phyloP scores from a whole-genome alignment of 2,888 invertebrate species.

The Stenoptilia bipunctidactyla region DNA sequence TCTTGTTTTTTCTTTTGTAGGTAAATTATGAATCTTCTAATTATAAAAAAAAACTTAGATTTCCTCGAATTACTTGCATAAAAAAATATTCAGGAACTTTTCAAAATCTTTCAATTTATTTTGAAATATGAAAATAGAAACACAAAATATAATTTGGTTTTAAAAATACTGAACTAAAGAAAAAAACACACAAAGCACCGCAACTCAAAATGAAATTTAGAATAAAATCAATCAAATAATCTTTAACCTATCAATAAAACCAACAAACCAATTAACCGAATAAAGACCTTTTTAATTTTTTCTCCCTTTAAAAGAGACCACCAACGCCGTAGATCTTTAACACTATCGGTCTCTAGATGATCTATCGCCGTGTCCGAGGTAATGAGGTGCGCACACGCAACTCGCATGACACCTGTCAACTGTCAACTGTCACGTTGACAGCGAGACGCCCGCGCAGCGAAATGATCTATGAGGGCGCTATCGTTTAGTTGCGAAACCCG shows the following conservation, averaged over 20 bases:
- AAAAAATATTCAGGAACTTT: too few relatives aligned
- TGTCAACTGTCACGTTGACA: slow-evolving; percentile 52
- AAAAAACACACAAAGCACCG: too few relatives aligned
- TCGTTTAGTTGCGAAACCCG: slow-evolving; percentile 49
- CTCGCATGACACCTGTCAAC: slow-evolving; percentile 63
- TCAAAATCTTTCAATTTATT: too few relatives aligned
- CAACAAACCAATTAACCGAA: slow-evolving; percentile 35
- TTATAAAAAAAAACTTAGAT: too few relatives aligned
- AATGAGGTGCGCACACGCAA: slow-evolving; percentile 43
- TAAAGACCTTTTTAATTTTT: slow-evolving; percentile 32
- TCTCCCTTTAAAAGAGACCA: slow-evolving; percentile 31
- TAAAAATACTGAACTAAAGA: too few relatives aligned
- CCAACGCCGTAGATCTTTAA: slow-evolving; percentile 48
- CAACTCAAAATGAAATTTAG: too few relatives aligned
- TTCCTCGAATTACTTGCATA: too few relatives aligned
- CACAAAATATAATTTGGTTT: too few relatives aligned
- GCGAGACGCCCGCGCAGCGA: slow-evolving; percentile 47
- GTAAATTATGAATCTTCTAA: background rate
- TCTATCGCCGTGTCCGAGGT: slow-evolving; percentile 43
- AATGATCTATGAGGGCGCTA: slow-evolving; percentile 43
- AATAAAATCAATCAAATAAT: background rate
- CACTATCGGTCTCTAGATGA: slow-evolving; percentile 58
- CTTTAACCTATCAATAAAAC: slow-evolving; percentile 18
- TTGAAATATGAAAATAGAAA: too few relatives aligned
- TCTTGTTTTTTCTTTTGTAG: background rate